Evolutionary conservation across 2,888 invertebrate species (phyloP).

Genomic region (Agrenia bidenticulata): DNA sequence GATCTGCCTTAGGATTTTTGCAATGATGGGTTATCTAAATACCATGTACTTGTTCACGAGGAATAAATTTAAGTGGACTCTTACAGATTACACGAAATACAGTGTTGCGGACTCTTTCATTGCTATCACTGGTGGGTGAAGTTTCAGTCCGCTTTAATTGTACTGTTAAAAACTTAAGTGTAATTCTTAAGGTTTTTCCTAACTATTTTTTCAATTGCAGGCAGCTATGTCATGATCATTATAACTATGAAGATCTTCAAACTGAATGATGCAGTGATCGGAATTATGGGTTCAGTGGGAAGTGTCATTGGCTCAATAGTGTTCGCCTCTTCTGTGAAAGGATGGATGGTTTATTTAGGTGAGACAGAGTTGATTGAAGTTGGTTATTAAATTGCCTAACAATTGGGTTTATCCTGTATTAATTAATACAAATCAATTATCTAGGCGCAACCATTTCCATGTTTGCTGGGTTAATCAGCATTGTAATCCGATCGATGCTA

Average conservation of each 20-base stretch:
- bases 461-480: slow-evolving; percentile 62
- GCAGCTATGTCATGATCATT: slow-evolving; percentile 39
- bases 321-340: slow-evolving; percentile 29
- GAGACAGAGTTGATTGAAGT: slow-evolving; percentile 1
- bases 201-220: no score
- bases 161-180: neutral
- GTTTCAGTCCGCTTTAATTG: slow-evolving; percentile 1
- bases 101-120: slow-evolving; percentile 38
- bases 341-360: slow-evolving; percentile 51
- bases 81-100: slow-evolving; percentile 54
- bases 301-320: slow-evolving; percentile 31
- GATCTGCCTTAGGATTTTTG: slow-evolving; percentile 43
- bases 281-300: slow-evolving; percentile 38
- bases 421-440: no score
- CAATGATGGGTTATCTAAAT: slow-evolving; percentile 57
- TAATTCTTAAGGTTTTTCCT: neutral
- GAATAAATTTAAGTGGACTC: slow-evolving; percentile 67
- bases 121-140: neutral
- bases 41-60: slow-evolving; percentile 67
- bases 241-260: slow-evolving; percentile 44
- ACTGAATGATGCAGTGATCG: slow-evolving; percentile 42
- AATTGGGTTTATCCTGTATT: slow-evolving; percentile 8
- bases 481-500: slow-evolving; percentile 64
- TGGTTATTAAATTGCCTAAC: neutral
- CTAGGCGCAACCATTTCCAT: slow-evolving; percentile 59